These are phyloP conservation scores for Pipa parva DNA, from an alignment of 2,113 vertebrate species.

Conservation along the genomic window DNA sequence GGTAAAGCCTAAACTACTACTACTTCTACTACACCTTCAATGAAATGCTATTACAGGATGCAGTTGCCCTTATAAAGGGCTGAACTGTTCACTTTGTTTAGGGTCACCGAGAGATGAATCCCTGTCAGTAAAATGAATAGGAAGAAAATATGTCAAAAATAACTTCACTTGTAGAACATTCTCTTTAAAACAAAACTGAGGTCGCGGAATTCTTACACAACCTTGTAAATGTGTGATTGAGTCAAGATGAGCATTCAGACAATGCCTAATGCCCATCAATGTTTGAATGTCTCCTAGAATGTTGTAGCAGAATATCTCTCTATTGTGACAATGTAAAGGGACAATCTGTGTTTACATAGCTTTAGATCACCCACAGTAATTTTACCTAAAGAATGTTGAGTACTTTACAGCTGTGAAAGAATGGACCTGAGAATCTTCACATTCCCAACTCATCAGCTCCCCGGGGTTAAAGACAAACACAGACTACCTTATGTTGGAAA, in stretches of 20 bases:
- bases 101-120: not conserved
- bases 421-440: constrained; percentile 59
- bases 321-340: constrained; percentile 55
- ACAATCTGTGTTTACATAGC: constrained; percentile 75
- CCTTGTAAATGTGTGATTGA: constrained; percentile 12
- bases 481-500: constrained; percentile 69
- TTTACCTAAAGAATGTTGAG: constrained; percentile 59
- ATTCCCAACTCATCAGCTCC: constrained; percentile 91
- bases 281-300: constrained; percentile 57
- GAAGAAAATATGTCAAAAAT: not conserved
- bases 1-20: no score
- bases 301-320: constrained; percentile 49
- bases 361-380: constrained; percentile 60
- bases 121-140: not conserved
- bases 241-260: constrained; percentile 47
- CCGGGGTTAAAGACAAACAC: constrained; percentile 82
- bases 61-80: not conserved
- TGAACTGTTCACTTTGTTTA: not conserved
- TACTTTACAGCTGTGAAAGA: constrained; percentile 62
- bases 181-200: constrained; percentile 5
- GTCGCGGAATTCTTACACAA: constrained; percentile 4
- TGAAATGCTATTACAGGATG: no score
- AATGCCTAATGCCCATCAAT: not conserved
- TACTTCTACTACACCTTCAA: no score
- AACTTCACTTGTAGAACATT: not conserved